Evolutionary conservation across 2,888 invertebrate species (phyloP), one percentile per base, ranked within the genome.

Genomic region (Ochropleura leucogaster): DNA sequence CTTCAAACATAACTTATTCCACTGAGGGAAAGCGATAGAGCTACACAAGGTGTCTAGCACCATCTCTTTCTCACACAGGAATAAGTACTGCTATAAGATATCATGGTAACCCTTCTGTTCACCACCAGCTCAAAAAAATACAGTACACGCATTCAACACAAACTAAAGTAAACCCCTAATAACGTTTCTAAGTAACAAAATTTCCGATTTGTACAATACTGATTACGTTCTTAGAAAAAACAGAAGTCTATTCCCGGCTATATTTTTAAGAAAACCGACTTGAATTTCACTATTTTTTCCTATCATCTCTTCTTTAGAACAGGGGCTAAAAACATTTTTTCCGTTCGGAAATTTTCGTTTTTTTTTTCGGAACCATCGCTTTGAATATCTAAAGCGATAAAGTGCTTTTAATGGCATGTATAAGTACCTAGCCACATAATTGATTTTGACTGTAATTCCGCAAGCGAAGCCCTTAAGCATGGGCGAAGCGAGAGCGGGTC

Each of bases 371-470:
- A 82, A 65, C 81, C 86, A 78, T 86, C 83, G 79, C 80, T 80
- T 80, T 79, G 84, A 85, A 87, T 88, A 85, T 80, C 83, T 87
- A 84, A 86, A 84, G 80, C 86, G 83, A 88, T 88, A 84, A 88
- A 86, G 86, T 87, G 88, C 86, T 88, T 87, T 87, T 88, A 88
- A 88, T 88, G 89, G 88, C 86, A 87, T 84, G 79, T 86, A 83
- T 85, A 86, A 87, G 88, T 81, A 87, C 82, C 76, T 75, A 77
- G 77, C 87, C 86, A 87, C 87, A 85, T 88, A 88, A 88, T 88
- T 88, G 88, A 88, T 88, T 88, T 88, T 88, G 88, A 87, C 85
- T 88, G 88, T 88, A 88, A 88, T 88, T 85, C 87, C 80, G 76
- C 72, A 77, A 80, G 79, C 79, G 83, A 80, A 75, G 85, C 78